A percentile compares a stretch with the other conserved stretches of the same genome.
These are phyloP conservation scores for Holothuria leucospilota DNA, from an alignment of 53 echinoderm and acorn worm species.

Conservation along the genomic window DNA sequence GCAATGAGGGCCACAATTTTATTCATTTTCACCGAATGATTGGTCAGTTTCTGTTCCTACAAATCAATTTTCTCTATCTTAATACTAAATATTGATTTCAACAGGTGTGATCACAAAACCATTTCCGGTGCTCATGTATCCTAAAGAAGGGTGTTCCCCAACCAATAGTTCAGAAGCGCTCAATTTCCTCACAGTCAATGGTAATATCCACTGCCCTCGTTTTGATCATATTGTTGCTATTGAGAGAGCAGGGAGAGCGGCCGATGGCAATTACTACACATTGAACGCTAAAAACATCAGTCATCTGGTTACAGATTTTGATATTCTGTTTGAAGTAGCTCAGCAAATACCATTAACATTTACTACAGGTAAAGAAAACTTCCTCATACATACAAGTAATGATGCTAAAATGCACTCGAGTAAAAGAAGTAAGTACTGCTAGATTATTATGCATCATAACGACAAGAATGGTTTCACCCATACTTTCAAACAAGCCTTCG, in stretches of 20 bases:
- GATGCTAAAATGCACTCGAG: not conserved
- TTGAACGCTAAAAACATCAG: conserved; percentile 51
- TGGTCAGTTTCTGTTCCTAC: no score
- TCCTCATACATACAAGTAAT: not conserved
- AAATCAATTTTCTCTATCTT: no score
- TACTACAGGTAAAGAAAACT: conserved; percentile 69
- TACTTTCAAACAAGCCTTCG: no score
- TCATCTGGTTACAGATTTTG: conserved; percentile 57
- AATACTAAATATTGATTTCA: not conserved
- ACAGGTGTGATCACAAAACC: conserved; percentile 58
- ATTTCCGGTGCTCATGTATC: conserved; percentile 70
- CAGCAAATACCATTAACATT: conserved; percentile 65
- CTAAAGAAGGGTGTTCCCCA: conserved; percentile 57
- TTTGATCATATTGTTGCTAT: conserved; percentile 90
- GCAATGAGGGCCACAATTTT: no score
- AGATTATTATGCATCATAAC: no score
- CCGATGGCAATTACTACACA: conserved; percentile 72
- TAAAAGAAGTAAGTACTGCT: no score
- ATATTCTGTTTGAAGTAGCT: conserved; percentile 80
- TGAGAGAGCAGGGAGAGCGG: conserved; percentile 66
- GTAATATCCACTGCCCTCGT: conserved; percentile 45
- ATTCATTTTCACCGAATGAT: no score
- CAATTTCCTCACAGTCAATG: conserved; percentile 61
- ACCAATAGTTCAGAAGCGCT: conserved; percentile 55
- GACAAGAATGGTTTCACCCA: no score